A percentile compares a stretch with the other conserved stretches of the same genome.
Conservation (phyloP, 2,797 vertebrate species). For the Florisuga fusca region DNA sequence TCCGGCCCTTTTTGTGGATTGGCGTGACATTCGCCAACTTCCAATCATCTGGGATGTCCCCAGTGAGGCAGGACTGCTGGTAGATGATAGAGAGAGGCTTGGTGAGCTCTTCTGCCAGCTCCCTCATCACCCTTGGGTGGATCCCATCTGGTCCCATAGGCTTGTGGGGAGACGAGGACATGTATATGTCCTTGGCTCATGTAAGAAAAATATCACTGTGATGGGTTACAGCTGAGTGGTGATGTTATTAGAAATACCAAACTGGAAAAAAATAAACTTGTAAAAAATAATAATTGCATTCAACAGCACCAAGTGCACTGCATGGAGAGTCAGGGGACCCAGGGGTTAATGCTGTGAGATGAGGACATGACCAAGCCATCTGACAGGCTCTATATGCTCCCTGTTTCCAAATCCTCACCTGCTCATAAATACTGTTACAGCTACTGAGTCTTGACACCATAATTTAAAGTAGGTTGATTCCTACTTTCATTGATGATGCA, state of each 20-base stretch:
- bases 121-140: too few species aligned
- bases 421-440: background rate
- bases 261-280: background rate
- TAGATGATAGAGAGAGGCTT: too few species aligned
- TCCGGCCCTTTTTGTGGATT: too few species aligned
- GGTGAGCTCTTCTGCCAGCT: too few species aligned
- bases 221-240: background rate
- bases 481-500: background rate
- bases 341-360: background rate
- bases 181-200: background rate
- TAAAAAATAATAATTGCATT: background rate
- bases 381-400: background rate
- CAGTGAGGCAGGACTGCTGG: too few species aligned
- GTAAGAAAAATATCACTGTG: background rate
- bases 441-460: background rate
- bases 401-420: background rate
- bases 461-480: background rate
- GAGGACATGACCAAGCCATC: background rate
- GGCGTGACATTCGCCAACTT: too few species aligned
- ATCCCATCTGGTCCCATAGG: too few species aligned
- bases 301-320: background rate
- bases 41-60: too few species aligned
- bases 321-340: background rate
- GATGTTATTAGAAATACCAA: background rate
- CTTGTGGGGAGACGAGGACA: too few species aligned